Base-by-base conservation (phyloP, 2,113 vertebrate genomes). In the Chaetorhynchus papuensis region DNA sequence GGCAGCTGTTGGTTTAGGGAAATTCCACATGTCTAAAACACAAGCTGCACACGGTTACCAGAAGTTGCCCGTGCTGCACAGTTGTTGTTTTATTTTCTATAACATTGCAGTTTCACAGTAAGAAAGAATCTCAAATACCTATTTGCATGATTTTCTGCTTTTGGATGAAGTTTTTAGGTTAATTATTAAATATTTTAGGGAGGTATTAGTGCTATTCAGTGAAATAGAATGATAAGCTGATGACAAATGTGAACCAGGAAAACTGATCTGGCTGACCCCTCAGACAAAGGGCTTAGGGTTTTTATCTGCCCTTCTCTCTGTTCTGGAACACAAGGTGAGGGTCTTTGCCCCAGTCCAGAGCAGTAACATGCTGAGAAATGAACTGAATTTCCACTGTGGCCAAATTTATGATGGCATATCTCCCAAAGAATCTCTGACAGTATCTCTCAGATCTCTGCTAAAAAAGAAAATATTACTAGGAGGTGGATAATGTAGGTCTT, bases 241-340 rank as follows among this genome's bases (percentile, higher is more conserved):
- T 71, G 30, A 11, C 0, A 1, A 75, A 2, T 2, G 1, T 39
- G 9, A 85, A 28, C 35, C 4, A 71, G 59, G 18, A 72, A 39
- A 79, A 45, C 16, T 23, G 14, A 52, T 68, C 15, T 63, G 42
- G 41, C 9, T 83, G 17, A 35, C 3, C 2, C 4, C 17, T 64
- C 33, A 75, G 12, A 12, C 5, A 11, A 50, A 52, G 9, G 28
- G 22, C 14, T 54, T 22, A 42, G 28, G 9, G 35, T 13, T 30
- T 31, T 13, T 45, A 13, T 50, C 31, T 74, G 37, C 30, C 31
- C 31, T 89, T 54, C 10, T 19, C 11, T 41, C 52, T 78, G 15
- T 31, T 70, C 56, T 93, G 26, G 42, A 81, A 19, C 12, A 44
- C 24, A 39, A 24, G 13, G 4, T 28, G 18, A 56, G 3, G 7